Evolutionary conservation across 2,888 invertebrate genomes (phyloP), one percentile per base, ranked within the genome.

Genomic region (Drosophila pseudotalamancana): DNA sequence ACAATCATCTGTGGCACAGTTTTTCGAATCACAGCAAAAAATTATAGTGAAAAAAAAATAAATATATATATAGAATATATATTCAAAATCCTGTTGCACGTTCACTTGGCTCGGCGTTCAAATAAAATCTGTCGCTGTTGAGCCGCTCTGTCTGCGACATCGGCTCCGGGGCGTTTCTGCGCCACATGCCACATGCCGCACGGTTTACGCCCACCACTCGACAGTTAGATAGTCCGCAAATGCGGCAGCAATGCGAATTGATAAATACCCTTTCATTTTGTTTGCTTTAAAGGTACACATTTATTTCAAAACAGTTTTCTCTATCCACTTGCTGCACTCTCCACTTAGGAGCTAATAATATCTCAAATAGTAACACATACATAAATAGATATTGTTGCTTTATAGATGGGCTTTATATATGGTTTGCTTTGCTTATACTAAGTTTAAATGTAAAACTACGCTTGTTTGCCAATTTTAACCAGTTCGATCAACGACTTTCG

Each of bases 161-260:
- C 53, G 46, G 63, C 67, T 80, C 37, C 18, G 65, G 81, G 74
- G 74, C 77, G 74, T 76, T 59, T 64, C 51, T 46, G 34, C 60
- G 14, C 48, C 16, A 29, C 21, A 59, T 59, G 60, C 59, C 27
- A 34, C 27, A 45, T 31, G 46, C 45, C 21, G 32, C 31, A 23
- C 18, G 49, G 48, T 60, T 4, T 48, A 65, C 79, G 78, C 79
- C 84, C 81, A 71, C 27, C 25, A 31, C 8, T 25, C 6, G n/a
- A 6, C n/a, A n/a, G n/a, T 2, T 4, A 48, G 16, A 18, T 37
- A 23, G 21, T 9, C 32, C 0, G 11, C 6, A 27, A n/a, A 3
- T 18, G 6, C 9, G 3, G 3, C 16, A 53, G 5, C 32, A 16
- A 42, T 23, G 43, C 35, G 34, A 51, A 9, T 8, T 6, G 16